Percentiles rank a stretch among this genome's conserved stretches.
Evolutionary conservation across 1,140 invertebrate genomes (phyloP).

Genomic region (Belonocnema kinseyi): DNA sequence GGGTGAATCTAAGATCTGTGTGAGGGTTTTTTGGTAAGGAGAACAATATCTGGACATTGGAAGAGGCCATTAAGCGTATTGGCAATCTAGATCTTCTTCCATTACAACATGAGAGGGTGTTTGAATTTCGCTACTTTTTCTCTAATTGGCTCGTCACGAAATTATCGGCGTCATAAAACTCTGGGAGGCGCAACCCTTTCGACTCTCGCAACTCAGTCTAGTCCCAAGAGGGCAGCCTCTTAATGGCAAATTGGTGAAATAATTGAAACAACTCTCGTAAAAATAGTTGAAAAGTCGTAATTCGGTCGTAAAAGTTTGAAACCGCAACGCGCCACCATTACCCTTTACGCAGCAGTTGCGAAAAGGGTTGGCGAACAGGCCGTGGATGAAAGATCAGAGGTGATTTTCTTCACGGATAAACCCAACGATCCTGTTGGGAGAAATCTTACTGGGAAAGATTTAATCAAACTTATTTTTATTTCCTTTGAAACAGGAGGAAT

Average conservation of each 20-base stretch:
- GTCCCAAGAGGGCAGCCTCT: constrained; percentile 53
- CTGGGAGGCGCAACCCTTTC: constrained; percentile 53
- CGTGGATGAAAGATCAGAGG: constrained; percentile 28
- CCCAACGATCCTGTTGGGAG: neutral
- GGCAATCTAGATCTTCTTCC: neutral
- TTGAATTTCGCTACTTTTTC: constrained; percentile 38
- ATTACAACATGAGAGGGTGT: neutral
- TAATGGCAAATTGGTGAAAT: constrained; percentile 74
- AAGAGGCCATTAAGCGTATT: neutral
- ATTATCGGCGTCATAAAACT: constrained; percentile 67
- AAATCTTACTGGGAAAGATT: neutral
- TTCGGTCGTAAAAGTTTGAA: constrained; percentile 69
- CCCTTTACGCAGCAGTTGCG: constrained; percentile 53
- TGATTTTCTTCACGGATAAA: constrained; percentile 24
- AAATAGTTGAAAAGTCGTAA: constrained; percentile 74
- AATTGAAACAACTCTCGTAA: constrained; percentile 75
- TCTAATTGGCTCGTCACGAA: constrained; percentile 67
- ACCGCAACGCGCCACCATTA: constrained; percentile 67
- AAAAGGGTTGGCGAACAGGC: constrained; percentile 35
- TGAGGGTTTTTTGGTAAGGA: too few species aligned
- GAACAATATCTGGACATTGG: too few species aligned
- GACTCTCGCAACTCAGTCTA: constrained; percentile 39
- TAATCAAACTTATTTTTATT: too few species aligned
- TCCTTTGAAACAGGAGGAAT: too few species aligned
- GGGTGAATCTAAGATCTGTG: too few species aligned